Evolutionary conservation across 2,797 vertebrate species (phyloP).

Genomic region (Sebastes cheni): DNA sequence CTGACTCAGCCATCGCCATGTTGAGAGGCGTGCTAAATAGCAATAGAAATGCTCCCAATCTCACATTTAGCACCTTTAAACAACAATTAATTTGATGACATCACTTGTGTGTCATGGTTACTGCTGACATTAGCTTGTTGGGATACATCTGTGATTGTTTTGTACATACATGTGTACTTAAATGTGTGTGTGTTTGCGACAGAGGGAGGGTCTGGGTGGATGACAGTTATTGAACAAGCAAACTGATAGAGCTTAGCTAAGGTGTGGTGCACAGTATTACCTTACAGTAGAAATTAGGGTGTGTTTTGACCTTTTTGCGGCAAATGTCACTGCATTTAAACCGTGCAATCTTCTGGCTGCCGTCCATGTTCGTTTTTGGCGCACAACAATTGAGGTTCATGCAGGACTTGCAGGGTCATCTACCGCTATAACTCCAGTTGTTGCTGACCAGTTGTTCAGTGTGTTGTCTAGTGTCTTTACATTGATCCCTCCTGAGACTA

Average conservation of each 20-base stretch:
- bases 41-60: too few species aligned
- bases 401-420: neutral
- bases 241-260: neutral
- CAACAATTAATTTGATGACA: neutral
- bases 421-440: neutral
- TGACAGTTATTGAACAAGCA: neutral
- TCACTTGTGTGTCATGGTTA: neutral
- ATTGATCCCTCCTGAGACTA: neutral
- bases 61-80: neutral
- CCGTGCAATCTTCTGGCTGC: neutral
- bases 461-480: neutral
- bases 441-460: neutral
- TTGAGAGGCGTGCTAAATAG: too few species aligned
- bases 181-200: neutral
- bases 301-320: neutral
- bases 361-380: neutral
- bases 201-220: neutral
- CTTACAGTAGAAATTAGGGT: neutral
- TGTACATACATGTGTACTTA: neutral
- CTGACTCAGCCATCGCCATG: too few species aligned
- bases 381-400: neutral
- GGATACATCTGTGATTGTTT: neutral
- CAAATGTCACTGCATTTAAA: neutral
- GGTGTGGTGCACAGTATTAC: neutral
- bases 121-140: neutral